Conservation (phyloP, 2,113 vertebrate species). For the Otolemur garnettii region DNA sequence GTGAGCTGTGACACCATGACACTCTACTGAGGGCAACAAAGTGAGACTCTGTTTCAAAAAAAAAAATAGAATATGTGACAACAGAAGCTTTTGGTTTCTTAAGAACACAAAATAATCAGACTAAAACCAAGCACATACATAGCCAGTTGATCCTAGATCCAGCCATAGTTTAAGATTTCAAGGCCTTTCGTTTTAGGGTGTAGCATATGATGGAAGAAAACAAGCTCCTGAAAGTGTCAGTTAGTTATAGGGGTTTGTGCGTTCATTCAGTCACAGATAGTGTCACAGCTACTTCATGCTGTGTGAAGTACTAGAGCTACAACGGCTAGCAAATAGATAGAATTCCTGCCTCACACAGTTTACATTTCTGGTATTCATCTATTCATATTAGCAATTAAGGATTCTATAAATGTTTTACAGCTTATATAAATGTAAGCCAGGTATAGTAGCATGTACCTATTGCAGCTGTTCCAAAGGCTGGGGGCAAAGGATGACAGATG, state of each 20-base stretch:
- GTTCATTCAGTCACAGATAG: background rate
- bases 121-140: background rate
- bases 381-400: background rate
- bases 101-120: background rate
- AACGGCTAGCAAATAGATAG: background rate
- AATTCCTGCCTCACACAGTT: background rate
- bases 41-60: no score
- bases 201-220: background rate
- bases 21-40: no score
- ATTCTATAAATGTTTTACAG: background rate
- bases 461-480: background rate
- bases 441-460: background rate
- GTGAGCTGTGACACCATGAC: no score
- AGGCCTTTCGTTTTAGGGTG: background rate
- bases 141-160: background rate
- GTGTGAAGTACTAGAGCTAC: background rate
- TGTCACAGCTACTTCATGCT: background rate
- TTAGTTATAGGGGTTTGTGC: background rate
- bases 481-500: background rate
- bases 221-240: background rate
- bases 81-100: background rate
- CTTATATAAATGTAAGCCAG: background rate
- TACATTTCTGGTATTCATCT: background rate
- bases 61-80: background rate
- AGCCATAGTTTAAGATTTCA: background rate